Base-by-base conservation (phyloP, 1,140 invertebrate genomes). In the Adelges cooleyi region DNA sequence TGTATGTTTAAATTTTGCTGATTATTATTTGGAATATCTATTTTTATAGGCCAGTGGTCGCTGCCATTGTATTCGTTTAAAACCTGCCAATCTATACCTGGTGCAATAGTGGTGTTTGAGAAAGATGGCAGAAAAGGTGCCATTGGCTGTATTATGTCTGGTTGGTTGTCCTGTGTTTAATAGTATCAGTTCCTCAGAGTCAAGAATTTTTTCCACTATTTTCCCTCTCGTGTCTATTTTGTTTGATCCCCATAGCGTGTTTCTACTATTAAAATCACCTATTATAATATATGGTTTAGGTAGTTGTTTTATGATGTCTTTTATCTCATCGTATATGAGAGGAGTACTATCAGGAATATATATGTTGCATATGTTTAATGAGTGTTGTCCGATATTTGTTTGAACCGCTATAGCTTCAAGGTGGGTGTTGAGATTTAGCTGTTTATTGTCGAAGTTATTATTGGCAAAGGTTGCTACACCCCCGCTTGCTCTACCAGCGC, bases 351-450 rank as follows among this genome's bases (percentile, higher is more conserved):
- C 25, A 6, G 56, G 69, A n/a, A 69, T 11, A 27, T 68, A 69
- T 15, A 69, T 53, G 36, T 53, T 67, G 42, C 69, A 69, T 17
- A 69, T 44, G 11, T 54, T 44, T 25, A 69, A 49, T 67, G 4
- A 17, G 23, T 65, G 17, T 1, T 10, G 17, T 1, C 3, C 8
- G 2, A n/a, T n/a, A n/a, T 48, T 5, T 2, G 48, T 20, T 13
- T 5, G 18, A 6, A 49, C 11, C 3, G 56, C 56, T 23, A 29
- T 9, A 3, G 15, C 22, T 44, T 62, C 36, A 2, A 62, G n/a
- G 3, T 44, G 3, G 15, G 29, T 65, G 1, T 48, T 18, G n/a
- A 65, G 22, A 15, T 13, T 20, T 25, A 65, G 10, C 33, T 52
- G n/a, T 29, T 65, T 25, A 15, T 0, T 9, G 18, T 23, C 9